phyloP scores from a whole-genome alignment of 1,140 invertebrate genomes.

The Myzus persicae region DNA sequence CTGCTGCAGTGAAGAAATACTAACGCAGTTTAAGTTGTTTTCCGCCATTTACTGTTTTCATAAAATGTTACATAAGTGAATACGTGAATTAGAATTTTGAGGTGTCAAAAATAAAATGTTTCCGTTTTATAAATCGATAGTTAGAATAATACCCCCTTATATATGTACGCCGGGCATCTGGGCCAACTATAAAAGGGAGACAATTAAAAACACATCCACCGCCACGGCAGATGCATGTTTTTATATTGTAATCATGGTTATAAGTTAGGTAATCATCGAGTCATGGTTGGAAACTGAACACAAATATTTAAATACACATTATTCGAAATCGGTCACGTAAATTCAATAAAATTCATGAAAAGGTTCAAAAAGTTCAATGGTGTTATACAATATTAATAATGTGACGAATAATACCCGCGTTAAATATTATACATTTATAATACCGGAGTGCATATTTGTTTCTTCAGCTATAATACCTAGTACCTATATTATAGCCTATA shows the following conservation, averaged over 20 bases:
- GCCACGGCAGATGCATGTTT: neutral
- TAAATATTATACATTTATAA: neutral
- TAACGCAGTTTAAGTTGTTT: neutral
- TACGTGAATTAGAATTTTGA: neutral
- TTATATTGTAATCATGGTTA: too few species aligned
- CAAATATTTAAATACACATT: neutral
- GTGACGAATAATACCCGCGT: neutral
- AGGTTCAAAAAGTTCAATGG: neutral
- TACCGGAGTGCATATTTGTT: neutral
- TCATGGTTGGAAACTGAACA: neutral
- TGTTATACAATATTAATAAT: neutral
- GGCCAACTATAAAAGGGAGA: neutral
- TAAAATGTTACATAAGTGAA: neutral
- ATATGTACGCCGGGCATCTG: neutral
- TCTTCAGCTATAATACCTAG: neutral
- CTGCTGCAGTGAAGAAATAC: neutral
- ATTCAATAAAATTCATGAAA: neutral
- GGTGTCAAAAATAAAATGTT: slow-evolving; percentile 15
- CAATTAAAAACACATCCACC: neutral
- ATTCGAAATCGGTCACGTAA: neutral
- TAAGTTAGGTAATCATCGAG: neutral
- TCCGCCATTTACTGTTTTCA: neutral
- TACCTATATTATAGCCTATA: too few species aligned
- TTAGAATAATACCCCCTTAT: neutral
- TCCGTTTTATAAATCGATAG: slow-evolving; percentile 21